A percentile compares a stretch with the other conserved stretches of the same genome.
These are phyloP conservation scores for Rhinopithecus roxellana DNA, from an alignment of 2,113 vertebrate species.

Conservation along the genomic window DNA sequence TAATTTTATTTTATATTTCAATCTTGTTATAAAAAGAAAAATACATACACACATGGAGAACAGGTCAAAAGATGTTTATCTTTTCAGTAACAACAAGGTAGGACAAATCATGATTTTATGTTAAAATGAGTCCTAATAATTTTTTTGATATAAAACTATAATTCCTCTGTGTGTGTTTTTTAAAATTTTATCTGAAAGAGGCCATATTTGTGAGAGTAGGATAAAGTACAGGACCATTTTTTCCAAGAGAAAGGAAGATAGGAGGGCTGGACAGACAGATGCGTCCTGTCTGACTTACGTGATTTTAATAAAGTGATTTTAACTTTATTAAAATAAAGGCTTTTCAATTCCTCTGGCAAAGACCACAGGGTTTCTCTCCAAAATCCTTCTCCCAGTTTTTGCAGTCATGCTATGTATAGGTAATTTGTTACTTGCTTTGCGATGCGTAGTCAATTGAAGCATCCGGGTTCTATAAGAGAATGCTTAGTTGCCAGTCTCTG, in stretches of 20 bases:
- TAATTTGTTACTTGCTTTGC: constrained; percentile 63
- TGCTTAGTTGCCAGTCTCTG: neutral
- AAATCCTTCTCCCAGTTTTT: neutral
- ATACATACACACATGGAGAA: neutral
- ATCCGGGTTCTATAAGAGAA: neutral
- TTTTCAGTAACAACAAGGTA: neutral
- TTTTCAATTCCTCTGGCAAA: constrained; percentile 40
- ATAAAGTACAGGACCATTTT: neutral
- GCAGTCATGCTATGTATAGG: neutral
- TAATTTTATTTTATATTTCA: neutral
- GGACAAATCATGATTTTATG: neutral
- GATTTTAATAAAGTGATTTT: neutral
- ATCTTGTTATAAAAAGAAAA: neutral
- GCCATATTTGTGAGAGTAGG: neutral
- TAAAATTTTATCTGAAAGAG: neutral
- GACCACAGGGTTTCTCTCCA: constrained; percentile 20
- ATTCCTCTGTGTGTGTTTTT: neutral
- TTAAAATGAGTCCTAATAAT: neutral
- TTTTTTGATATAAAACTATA: neutral
- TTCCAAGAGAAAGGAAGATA: neutral
- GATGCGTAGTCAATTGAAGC: neutral
- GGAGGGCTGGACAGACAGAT: neutral
- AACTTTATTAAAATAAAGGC: neutral
- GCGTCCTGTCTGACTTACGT: neutral
- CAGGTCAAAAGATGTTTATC: neutral